Conservation (phyloP, 2,797 vertebrate species). For the Notamacropus eugenii region DNA sequence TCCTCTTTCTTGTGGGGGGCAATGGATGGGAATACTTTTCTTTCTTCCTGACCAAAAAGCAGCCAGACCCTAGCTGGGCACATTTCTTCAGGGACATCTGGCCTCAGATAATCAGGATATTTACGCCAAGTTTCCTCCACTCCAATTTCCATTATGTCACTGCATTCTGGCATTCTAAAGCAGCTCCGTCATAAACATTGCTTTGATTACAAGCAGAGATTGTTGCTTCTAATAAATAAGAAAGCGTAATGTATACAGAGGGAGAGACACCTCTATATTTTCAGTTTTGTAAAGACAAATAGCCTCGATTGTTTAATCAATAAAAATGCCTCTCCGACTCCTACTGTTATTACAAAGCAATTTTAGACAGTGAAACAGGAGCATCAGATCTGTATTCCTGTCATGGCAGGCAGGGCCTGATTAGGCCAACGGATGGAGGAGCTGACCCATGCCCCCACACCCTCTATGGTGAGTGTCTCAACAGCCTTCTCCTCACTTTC, state of each 20-base stretch:
- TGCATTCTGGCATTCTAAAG: conserved; percentile 65
- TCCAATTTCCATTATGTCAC: conserved; percentile 41
- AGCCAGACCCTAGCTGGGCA: not conserved
- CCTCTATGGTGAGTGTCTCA: not conserved
- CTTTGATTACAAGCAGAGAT: conserved; percentile 78
- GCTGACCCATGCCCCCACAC: not conserved
- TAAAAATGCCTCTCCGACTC: conserved; percentile 85
- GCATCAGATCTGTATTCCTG: conserved; percentile 78
- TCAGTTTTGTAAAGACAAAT: conserved; percentile 84
- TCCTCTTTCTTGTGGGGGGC: not conserved
- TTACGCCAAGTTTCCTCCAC: conserved; percentile 65
- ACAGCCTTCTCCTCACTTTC: not conserved
- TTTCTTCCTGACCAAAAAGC: conserved; percentile 11
- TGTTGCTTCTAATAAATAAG: conserved; percentile 78
- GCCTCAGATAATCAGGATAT: conserved; percentile 43
- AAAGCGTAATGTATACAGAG: conserved; percentile 60
- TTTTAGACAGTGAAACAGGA: conserved; percentile 80
- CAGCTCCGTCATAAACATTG: conserved; percentile 70
- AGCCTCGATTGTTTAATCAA: conserved; percentile 86
- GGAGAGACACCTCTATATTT: conserved; percentile 84
- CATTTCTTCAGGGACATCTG: not conserved
- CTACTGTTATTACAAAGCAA: conserved; percentile 84
- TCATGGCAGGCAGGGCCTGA: conserved; percentile 74
- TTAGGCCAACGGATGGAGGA: conserved; percentile 50
- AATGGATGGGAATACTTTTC: not conserved